These are phyloP conservation scores for Galerucella calmariensis DNA, from an alignment of 2,888 invertebrate genomes.

Conservation along the genomic window DNA sequence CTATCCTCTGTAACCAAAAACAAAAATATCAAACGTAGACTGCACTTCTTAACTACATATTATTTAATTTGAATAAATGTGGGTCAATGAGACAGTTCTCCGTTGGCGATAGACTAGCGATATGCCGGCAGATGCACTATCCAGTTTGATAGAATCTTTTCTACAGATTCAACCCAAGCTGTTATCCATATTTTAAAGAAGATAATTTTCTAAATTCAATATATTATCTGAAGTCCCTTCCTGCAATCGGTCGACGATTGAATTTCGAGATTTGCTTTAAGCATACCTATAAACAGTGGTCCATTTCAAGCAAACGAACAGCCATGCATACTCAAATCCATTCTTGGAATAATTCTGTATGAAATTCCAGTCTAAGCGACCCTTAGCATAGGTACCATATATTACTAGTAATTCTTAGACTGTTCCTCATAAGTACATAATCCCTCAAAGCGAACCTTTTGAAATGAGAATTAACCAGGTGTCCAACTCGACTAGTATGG, in stretches of 20 bases:
- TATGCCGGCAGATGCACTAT: too few relatives aligned
- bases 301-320: conserved; percentile 27
- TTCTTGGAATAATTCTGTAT: conserved; percentile 18
- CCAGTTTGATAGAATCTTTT: too few relatives aligned
- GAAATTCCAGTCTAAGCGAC: conserved; percentile 12
- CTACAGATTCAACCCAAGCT: too few relatives aligned
- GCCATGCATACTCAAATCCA: conserved; percentile 28
- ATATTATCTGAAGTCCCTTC: conserved; percentile 6
- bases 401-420: conserved; percentile 10
- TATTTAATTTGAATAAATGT: too few relatives aligned
- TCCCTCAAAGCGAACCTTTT: conserved; percentile 33
- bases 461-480: conserved; percentile 34
- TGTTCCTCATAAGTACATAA: conserved; percentile 20
- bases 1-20: too few relatives aligned
- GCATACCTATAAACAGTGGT: conserved; percentile 26
- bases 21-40: too few relatives aligned
- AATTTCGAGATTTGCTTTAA: conserved; percentile 21
- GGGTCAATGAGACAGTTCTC: too few relatives aligned
- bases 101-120: too few relatives aligned
- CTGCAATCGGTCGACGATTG: conserved; percentile 18
- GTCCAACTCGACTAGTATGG: conserved; percentile 37
- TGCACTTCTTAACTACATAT: too few relatives aligned
- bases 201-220: too few relatives aligned
- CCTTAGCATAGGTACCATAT: background rate
- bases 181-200: too few relatives aligned